Evolutionary conservation across 2,797 vertebrate species (phyloP).

Genomic region (Aplochiton taeniatus): DNA sequence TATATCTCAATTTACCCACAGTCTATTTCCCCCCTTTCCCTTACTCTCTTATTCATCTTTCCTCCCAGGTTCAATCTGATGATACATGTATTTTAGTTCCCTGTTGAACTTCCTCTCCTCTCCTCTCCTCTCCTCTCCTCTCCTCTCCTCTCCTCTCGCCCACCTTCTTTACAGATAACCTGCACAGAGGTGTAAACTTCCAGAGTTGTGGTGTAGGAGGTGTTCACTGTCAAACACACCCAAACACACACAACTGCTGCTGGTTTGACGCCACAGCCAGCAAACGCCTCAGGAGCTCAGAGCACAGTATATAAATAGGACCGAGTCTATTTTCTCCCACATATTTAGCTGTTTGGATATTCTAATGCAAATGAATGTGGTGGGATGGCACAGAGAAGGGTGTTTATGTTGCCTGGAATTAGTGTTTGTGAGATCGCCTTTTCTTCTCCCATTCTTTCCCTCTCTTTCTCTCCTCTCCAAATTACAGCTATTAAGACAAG

Average conservation of each 20-base stretch:
- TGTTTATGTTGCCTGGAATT: constrained; percentile 81
- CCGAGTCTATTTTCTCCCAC: constrained; percentile 66
- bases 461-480: constrained; percentile 74
- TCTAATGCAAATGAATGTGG: constrained; percentile 75
- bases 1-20: background rate
- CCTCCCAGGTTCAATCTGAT: constrained; percentile 19
- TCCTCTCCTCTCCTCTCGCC: too few relatives aligned
- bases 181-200: constrained; percentile 54
- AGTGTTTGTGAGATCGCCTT: constrained; percentile 72
- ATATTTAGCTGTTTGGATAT: constrained; percentile 76
- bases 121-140: background rate
- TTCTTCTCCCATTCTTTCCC: constrained; percentile 73
- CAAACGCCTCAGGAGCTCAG: background rate
- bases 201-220: constrained; percentile 62
- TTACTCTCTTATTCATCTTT: constrained; percentile 12
- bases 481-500: constrained; percentile 81
- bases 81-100: constrained; percentile 11
- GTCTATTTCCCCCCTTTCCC: constrained; percentile 10
- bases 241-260: constrained; percentile 35
- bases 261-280: constrained; percentile 9
- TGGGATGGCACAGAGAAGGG: constrained; percentile 58
- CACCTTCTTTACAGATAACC: constrained; percentile 37
- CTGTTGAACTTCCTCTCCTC: constrained; percentile 10
- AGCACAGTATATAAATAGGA: constrained; percentile 56
- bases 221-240: constrained; percentile 33